Evolutionary conservation across 2,113 vertebrate genomes (phyloP), one percentile per base, ranked within the genome.

Genomic region (Dromaius novaehollandiae): DNA sequence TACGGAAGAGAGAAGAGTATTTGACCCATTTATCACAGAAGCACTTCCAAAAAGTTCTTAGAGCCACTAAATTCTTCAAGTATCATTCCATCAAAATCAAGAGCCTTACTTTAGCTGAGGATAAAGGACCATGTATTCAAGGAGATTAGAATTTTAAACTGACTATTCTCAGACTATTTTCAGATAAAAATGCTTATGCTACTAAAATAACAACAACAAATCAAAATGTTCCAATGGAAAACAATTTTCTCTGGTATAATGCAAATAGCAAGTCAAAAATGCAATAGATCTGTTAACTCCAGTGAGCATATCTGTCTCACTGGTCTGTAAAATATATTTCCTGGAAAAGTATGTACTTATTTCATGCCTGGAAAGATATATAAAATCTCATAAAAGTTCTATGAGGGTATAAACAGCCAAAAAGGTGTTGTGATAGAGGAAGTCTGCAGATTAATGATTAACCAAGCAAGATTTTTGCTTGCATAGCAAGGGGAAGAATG

Each of bases 281-380:
- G 30, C 51, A 80, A 87, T 15, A 96, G 58, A 84, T 42, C 25
- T 69, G 58, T 89, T 82, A 93, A 70, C 21, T 14, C 36, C 64
- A 51, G 32, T 42, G 79, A 93, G 70, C 73, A 44, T 74, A 87
- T 85, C 75, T 87, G 73, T 84, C 84, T 58, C 68, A 66, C 25
- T 91, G 75, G 64, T 83, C 82, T 92, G 86, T 91, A 89, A 97
- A 90, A 92, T 90, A 61, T 75, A 86, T 88, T 92, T 95, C 71
- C 53, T 96, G 77, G 55, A 95, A 95, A 94, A 30, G 46, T 42
- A 75, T 95, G 85, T 86, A 90, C 82, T 95, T 93, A 96, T 95
- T 96, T 95, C 96, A 97, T 93, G 94, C 94, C 94, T 94, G 95
- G 93, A 95, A 97, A 92, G 94, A 71, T 74, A 91, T 87, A 94